A percentile compares a stretch with the other conserved stretches of the same genome.
Conservation (phyloP, 2,113 vertebrate genomes). For the Strix aluco region DNA sequence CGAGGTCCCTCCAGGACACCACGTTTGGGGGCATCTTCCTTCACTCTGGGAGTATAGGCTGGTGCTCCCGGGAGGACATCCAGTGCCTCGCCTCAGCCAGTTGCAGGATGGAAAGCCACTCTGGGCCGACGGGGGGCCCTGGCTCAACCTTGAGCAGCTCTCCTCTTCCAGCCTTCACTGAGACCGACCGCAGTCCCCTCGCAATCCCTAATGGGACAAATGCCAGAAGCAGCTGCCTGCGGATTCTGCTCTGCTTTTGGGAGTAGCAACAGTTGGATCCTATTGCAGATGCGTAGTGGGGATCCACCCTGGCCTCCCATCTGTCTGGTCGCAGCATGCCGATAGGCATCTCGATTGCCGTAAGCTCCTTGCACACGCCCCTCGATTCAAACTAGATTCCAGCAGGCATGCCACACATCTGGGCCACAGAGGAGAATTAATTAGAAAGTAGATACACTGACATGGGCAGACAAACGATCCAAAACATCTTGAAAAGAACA, state of each 20-base stretch:
- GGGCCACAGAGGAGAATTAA: neutral
- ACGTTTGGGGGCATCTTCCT: neutral
- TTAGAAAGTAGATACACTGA: neutral
- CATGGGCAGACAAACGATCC: neutral
- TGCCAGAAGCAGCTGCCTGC: neutral
- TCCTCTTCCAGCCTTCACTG: neutral
- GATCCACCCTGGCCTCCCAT: neutral
- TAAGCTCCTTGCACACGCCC: neutral
- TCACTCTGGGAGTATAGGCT: neutral
- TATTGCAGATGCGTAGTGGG: neutral
- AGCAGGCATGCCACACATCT: neutral
- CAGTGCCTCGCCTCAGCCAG: neutral
- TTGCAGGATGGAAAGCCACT: neutral
- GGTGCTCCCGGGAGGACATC: neutral
- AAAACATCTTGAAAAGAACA: conserved; percentile 1
- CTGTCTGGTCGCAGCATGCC: neutral
- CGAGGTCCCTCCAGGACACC: neutral
- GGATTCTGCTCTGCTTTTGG: neutral
- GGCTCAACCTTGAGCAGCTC: neutral
- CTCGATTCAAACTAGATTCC: neutral
- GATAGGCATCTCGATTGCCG: neutral
- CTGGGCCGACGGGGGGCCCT: neutral
- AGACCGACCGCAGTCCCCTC: neutral
- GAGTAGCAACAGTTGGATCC: conserved; percentile 27
- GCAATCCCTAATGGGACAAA: neutral